These are phyloP conservation scores for Philhelius pedissequus DNA, from an alignment of 2,888 invertebrate species.

Conservation along the genomic window DNA sequence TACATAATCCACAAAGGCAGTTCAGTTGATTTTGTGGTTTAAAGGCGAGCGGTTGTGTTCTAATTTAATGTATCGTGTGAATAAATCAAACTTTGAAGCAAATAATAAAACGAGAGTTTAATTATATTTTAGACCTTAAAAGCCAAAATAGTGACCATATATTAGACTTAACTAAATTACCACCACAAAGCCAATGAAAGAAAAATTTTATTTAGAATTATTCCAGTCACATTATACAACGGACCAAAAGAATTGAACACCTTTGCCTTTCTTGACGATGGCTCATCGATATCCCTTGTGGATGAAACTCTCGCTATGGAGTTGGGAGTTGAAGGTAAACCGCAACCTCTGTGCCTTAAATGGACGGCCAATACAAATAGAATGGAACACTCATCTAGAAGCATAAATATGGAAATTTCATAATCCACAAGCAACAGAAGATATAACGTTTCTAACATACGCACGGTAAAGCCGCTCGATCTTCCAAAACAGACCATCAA, in stretches of 20 bases:
- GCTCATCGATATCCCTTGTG: constrained; percentile 10
- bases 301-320: neutral
- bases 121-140: no score
- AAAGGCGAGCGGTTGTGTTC: no score
- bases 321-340: neutral
- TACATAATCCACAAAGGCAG: no score
- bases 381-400: neutral
- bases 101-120: no score
- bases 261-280: constrained; percentile 11
- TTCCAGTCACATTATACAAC: neutral
- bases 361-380: neutral
- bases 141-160: neutral
- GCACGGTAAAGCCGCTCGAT: neutral
- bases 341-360: constrained; percentile 12
- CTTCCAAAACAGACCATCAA: constrained; percentile 9
- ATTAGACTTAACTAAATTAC: neutral
- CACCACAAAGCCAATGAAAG: neutral
- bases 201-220: neutral
- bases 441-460: neutral
- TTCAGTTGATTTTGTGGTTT: no score
- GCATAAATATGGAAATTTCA: neutral
- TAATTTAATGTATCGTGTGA: no score
- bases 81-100: no score
- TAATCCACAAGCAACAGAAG: neutral
- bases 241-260: neutral